Percentiles rank a stretch among this genome's conserved stretches.
Conservation (phyloP, 2,888 invertebrate species). For the Lasius platythorax region DNA sequence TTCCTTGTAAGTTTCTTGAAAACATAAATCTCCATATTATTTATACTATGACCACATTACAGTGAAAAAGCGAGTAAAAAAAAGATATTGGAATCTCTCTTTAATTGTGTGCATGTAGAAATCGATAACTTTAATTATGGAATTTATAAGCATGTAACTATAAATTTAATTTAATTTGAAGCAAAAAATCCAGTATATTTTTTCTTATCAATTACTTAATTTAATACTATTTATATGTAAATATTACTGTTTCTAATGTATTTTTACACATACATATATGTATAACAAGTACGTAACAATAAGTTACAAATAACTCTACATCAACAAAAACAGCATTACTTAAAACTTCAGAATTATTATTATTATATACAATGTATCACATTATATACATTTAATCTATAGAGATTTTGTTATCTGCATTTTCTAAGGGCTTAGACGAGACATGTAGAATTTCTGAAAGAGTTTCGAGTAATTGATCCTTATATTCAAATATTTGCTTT, state of each 20-base stretch:
- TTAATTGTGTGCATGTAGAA: too few relatives aligned
- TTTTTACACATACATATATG: not conserved
- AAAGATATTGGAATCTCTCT: too few relatives aligned
- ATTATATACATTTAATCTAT: conserved; percentile 4
- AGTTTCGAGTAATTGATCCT: conserved; percentile 73
- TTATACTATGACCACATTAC: too few relatives aligned
- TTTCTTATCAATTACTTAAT: not conserved
- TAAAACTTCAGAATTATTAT: not conserved
- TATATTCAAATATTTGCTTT: conserved; percentile 70
- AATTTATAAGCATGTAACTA: too few relatives aligned
- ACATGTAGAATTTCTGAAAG: conserved; percentile 72
- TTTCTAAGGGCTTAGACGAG: conserved; percentile 53
- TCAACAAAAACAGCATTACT: not conserved
- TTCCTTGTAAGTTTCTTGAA: too few relatives aligned
- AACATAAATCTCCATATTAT: too few relatives aligned
- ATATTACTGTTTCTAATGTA: not conserved
- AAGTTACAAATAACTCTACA: not conserved
- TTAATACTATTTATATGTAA: not conserved
- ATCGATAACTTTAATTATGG: too few relatives aligned
- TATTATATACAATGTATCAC: conserved; percentile 10
- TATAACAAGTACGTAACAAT: conserved; percentile 11
- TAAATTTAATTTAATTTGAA: too few relatives aligned
- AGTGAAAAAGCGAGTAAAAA: too few relatives aligned
- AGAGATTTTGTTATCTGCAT: conserved; percentile 1
- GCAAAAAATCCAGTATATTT: not conserved